A percentile compares a stretch with the other conserved stretches of the same genome.
Evolutionary conservation across 2,797 vertebrate genomes (phyloP).

Genomic region (Erithacus rubecula): DNA sequence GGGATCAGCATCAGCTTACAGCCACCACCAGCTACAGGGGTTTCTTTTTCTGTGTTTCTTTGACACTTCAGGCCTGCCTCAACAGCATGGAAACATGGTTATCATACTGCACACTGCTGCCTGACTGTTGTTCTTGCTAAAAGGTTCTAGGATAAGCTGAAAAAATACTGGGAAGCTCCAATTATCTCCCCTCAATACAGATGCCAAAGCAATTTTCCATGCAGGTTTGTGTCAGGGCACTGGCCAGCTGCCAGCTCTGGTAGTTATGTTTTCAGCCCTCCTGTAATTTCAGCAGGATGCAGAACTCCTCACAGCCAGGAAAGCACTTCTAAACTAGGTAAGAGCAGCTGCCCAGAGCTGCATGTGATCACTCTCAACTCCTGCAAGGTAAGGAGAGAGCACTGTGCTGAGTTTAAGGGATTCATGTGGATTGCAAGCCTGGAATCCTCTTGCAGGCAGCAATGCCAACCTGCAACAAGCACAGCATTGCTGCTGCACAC

Average conservation of each 20-base stretch:
- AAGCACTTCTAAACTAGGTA: neutral
- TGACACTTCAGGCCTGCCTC: neutral
- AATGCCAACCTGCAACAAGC: neutral
- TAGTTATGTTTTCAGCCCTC: neutral
- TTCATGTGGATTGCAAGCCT: neutral
- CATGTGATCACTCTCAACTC: neutral
- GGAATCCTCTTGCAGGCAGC: neutral
- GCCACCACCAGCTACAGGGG: neutral
- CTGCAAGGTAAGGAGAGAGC: neutral
- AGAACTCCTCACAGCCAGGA: neutral
- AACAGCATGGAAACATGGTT: neutral
- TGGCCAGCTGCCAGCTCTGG: neutral
- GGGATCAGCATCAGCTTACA: neutral
- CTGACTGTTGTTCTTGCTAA: neutral
- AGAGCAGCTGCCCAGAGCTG: neutral
- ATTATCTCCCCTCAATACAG: neutral
- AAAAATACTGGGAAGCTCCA: neutral
- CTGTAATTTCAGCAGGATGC: constrained; percentile 49
- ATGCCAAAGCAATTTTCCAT: neutral
- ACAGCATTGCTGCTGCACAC: neutral
- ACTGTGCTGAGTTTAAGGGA: neutral
- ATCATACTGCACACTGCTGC: neutral
- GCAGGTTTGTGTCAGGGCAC: neutral
- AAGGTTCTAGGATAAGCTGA: neutral
- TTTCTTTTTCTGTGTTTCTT: neutral